Base-by-base conservation (phyloP, 2,797 vertebrate species). In the Falco novaeseelandiae region DNA sequence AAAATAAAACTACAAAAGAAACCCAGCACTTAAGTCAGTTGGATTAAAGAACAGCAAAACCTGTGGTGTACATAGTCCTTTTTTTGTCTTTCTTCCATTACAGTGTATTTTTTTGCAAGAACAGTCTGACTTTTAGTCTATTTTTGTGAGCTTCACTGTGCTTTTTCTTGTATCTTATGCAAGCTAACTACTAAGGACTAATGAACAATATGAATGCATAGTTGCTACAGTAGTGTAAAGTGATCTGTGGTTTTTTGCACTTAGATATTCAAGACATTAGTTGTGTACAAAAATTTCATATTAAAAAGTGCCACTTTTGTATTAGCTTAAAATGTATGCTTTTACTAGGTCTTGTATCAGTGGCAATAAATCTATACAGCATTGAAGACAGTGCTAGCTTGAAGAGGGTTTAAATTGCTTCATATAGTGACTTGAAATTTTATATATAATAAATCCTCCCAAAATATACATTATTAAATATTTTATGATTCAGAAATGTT, bases 401-500 rank as follows among this genome's bases (percentile, higher is more conserved):
- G 97, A 98, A 98, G 98, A 36, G 94, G 95, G 97, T 98, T 98
- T 98, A 97, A 98, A 99, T 98, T 95, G 98, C 99, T 99, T 99
- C 98, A 98, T 99, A 98, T 99, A 99, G 99, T 99, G 99, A 99
- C 98, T 98, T 98, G 98, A 99, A 98, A 99, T 99, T 99, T 99
- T 99, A 99, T 99, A 99, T 99, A 99, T 99, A 99, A 98, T 99
- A 99, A 99, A 98, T 99, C 98, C 98, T 98, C 99, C 98, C 29
- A 98, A 99, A 99, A 98, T 99, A 99, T 99, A 99, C 98, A 98
- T 97, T 98, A 99, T 99, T 99, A 99, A 99, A 99, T 99, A 99
- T 99, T 99, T 99, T 98, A 98, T 99, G 98, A 99, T 99, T 99
- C 98, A 98, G 98, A 98, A 98, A 57, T 97, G 83, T 61, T 62